Conservation (phyloP, 1,140 invertebrate species). For the Tetranychus urticae region DNA sequence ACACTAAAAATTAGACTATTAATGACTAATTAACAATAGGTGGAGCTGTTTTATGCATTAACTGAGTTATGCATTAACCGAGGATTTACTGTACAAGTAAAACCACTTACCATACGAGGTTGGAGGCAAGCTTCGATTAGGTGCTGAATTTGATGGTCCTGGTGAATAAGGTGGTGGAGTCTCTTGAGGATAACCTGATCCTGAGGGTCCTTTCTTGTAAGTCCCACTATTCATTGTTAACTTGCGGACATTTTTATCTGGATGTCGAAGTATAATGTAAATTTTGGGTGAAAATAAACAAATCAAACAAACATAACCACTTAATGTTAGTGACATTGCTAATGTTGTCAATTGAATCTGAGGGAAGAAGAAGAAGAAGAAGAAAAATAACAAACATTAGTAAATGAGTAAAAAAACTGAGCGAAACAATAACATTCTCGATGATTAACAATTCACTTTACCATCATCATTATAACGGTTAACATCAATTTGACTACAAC, state of each 20-base stretch:
- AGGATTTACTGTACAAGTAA: neutral
- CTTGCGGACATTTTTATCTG: slow-evolving; percentile 72
- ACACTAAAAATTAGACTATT: no score
- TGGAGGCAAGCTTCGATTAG: no score
- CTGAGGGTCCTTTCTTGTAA: slow-evolving; percentile 19
- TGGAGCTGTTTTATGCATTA: no score
- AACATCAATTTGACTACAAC: no score
- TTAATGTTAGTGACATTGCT: slow-evolving; percentile 70
- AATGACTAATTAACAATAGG: no score
- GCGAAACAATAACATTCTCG: no score
- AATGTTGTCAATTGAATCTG: slow-evolving; percentile 49
- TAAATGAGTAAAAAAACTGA: no score
- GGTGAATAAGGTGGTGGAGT: neutral
- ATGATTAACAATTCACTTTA: no score
- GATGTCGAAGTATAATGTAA: slow-evolving; percentile 74
- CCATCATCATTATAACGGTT: no score
- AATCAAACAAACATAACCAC: slow-evolving; percentile 61
- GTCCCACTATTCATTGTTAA: slow-evolving; percentile 46
- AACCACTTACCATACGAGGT: neutral
- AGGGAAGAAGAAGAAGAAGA: neutral
- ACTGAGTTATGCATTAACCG: no score
- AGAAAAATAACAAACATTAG: neutral
- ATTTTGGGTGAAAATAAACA: slow-evolving; percentile 77
- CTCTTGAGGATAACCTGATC: slow-evolving; percentile 5
- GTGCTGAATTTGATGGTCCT: neutral